phyloP scores from a whole-genome alignment of 2,888 invertebrate genomes.

The Noctua comes region DNA sequence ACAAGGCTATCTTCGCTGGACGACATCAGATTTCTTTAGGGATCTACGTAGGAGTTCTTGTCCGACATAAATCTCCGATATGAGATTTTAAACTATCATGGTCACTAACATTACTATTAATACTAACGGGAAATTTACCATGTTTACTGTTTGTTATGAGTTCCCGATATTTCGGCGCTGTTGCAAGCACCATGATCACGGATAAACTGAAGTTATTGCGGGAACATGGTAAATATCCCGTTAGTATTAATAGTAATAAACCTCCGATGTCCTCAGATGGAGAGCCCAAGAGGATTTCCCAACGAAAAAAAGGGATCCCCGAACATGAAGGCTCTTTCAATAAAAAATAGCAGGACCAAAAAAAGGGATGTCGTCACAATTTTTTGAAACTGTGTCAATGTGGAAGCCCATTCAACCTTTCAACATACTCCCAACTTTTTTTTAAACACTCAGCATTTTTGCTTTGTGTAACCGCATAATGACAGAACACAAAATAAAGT shows the following conservation, averaged over 20 bases:
- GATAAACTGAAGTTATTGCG: too few relatives aligned
- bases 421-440: constrained; percentile 22
- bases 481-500: constrained; percentile 50
- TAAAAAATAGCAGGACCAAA: background rate
- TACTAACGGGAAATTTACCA: too few relatives aligned
- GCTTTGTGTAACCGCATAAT: constrained; percentile 33
- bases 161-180: too few relatives aligned
- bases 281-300: background rate
- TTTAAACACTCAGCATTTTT: constrained; percentile 45
- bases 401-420: constrained; percentile 12
- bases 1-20: background rate
- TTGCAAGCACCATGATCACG: too few relatives aligned
- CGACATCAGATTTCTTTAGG: background rate
- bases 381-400: constrained; percentile 29
- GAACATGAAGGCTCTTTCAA: background rate
- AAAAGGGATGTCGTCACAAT: background rate
- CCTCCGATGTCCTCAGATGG: background rate
- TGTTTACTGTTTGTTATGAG: too few relatives aligned
- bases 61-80: background rate
- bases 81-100: too few relatives aligned
- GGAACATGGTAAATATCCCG: too few relatives aligned
- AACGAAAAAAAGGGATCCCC: background rate
- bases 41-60: background rate
- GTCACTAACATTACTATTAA: too few relatives aligned
- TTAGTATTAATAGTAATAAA: too few relatives aligned